Evolutionary conservation across 1,140 invertebrate genomes (phyloP).

Genomic region (Oryzaephilus surinamensis): DNA sequence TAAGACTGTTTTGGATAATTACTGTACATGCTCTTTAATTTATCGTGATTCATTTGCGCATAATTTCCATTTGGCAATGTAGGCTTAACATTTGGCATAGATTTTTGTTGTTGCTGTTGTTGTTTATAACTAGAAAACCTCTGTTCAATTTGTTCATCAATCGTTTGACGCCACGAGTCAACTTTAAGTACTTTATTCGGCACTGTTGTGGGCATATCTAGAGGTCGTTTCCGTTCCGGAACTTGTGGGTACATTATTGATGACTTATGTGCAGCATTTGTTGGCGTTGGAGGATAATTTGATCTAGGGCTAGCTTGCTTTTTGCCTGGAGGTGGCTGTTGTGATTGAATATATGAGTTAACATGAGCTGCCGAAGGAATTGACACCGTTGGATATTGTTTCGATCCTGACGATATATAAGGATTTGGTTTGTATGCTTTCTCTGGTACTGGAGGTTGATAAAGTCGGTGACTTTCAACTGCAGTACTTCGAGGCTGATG

Average conservation of each 20-base stretch:
- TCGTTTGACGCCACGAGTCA: conserved; percentile 42
- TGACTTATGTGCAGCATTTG: conserved; percentile 10
- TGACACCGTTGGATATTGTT: conserved; percentile 3
- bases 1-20: too few species aligned
- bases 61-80: conserved; percentile 22
- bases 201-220: conserved; percentile 28
- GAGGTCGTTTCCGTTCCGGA: conserved; percentile 31
- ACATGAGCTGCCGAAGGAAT: conserved; percentile 8
- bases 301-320: conserved; percentile 19
- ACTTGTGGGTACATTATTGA: conserved; percentile 13
- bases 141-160: conserved; percentile 46
- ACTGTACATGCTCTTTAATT: conserved; percentile 12
- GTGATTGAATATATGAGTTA: conserved; percentile 12
- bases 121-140: conserved; percentile 35
- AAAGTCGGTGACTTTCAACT: not conserved
- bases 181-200: conserved; percentile 40
- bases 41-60: conserved; percentile 13
- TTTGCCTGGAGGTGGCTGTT: not conserved
- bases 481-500: conserved; percentile 8
- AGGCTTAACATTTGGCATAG: conserved; percentile 12
- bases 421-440: conserved; percentile 1
- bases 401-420: conserved; percentile 7
- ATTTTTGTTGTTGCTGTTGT: conserved; percentile 15
- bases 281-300: conserved; percentile 21
- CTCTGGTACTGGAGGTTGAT: not conserved